These are phyloP conservation scores for Teleogryllus occipitalis DNA, from an alignment of 1,140 invertebrate genomes.

Conservation along the genomic window DNA sequence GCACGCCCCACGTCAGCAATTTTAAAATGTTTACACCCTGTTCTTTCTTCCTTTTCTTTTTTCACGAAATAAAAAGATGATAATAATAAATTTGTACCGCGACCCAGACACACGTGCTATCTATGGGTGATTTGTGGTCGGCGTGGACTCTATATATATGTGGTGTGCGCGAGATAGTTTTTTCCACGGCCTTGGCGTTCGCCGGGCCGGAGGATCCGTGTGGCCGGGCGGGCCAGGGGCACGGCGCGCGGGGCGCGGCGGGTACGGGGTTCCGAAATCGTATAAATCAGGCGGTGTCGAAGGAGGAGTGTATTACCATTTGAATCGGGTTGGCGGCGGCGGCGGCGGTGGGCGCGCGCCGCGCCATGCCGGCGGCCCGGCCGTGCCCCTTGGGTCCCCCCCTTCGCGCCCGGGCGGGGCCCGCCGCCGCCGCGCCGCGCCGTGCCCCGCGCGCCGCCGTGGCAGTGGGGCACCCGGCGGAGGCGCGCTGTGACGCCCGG, in stretches of 20 bases:
- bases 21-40: constrained; percentile 5
- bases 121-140: constrained; percentile 3
- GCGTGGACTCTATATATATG: neutral
- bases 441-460: no score
- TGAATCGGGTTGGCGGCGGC: neutral
- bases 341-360: neutral
- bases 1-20: neutral
- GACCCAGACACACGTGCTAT: constrained; percentile 3
- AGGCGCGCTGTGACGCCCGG: no score
- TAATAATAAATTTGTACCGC: constrained; percentile 5
- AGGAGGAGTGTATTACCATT: constrained; percentile 4
- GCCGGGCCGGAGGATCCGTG: no score
- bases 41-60: constrained; percentile 1
- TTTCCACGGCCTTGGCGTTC: no score
- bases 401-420: no score
- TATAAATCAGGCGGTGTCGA: neutral
- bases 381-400: no score
- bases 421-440: no score
- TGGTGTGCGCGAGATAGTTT: no score
- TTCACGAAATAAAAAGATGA: neutral
- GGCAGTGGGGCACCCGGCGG: no score
- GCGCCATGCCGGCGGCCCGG: no score
- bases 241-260: no score
- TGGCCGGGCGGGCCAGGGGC: no score
- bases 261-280: neutral